phyloP scores from a whole-genome alignment of 2,888 invertebrate species.

The Heteromyza rotundicornis region DNA sequence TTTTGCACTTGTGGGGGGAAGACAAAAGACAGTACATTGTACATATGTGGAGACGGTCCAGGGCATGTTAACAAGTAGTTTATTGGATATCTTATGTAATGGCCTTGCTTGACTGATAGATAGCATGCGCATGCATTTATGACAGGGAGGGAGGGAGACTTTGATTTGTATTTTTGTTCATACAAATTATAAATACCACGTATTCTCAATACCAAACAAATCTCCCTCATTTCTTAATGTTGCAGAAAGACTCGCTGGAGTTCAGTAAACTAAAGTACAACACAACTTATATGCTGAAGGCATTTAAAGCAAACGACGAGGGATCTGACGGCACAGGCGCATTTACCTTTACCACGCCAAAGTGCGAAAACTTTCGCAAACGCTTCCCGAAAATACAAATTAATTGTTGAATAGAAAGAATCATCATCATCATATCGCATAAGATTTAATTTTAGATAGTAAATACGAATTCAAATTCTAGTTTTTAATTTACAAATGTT shows the following conservation, averaged over 20 bases:
- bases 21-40: too few relatives aligned
- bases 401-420: conserved; percentile 48
- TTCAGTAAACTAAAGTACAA: conserved; percentile 59
- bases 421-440: not conserved
- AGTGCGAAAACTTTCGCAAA: conserved; percentile 57
- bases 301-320: conserved; percentile 30
- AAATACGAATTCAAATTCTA: conserved; percentile 34
- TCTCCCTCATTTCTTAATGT: too few relatives aligned
- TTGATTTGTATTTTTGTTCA: too few relatives aligned
- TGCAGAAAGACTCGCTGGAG: conserved; percentile 58
- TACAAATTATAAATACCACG: too few relatives aligned
- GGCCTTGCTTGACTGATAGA: too few relatives aligned
- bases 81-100: too few relatives aligned
- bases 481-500: not conserved
- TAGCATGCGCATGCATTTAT: too few relatives aligned
- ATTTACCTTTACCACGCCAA: conserved; percentile 56
- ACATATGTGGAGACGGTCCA: too few relatives aligned
- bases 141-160: too few relatives aligned
- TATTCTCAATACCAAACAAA: too few relatives aligned
- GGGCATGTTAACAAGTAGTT: too few relatives aligned
- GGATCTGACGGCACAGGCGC: conserved; percentile 34
- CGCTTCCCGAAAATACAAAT: conserved; percentile 58
- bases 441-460: not conserved
- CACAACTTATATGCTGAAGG: conserved; percentile 55
- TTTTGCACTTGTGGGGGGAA: too few relatives aligned